Evolutionary conservation across 2,113 vertebrate species (phyloP), one percentile per base, ranked within the genome.

Genomic region (Rhabdomys dilectus): DNA sequence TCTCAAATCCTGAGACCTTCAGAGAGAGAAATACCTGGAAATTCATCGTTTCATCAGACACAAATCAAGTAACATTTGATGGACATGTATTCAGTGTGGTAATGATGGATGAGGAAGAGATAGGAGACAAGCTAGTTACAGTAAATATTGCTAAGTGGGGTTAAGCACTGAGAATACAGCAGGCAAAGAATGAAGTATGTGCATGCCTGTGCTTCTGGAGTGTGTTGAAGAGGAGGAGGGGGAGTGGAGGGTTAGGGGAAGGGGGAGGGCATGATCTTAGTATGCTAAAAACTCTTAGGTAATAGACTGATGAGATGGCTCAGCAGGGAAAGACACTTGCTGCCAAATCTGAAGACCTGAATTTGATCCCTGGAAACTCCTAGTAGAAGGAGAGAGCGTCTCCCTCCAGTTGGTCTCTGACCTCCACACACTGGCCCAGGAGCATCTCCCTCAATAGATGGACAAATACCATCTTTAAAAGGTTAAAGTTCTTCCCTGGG

Each of bases 1-100:
- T 75, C n/a, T 34, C 73, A 87, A 48, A 87, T 78, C 77, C 39
- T 87, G 48, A 45, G 34, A 80, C 78, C 70, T 85, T 94, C 88
- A 91, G 78, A 89, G 48, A 91, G 6, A 66, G 22, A 17, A 39
- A 78, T 39, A 53, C 68, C 26, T 70, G n/a, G 77, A 78, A 62
- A 62, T 58, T 42, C 62, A 75, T 94, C 62, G 9, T 31, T 75
- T 77, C 42, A 24, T 17, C 87, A 82, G 70, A 87, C 51, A 89
- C 80, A 81, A 22, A 72, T 51, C 53, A 96, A 39, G 34, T 26
- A 77, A 1, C 51, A 39, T 72, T 89, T 88, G 75, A 91, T 95
- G 45, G 81, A 78, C 39, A 60, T 75, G 66, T 91, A 0, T 75
- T 89, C 36, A 15, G 13, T 87, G n/a, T 21, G 36, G 66, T 29